These are phyloP conservation scores for Podocnemis expansa DNA, from an alignment of 2,113 vertebrate genomes.

Conservation along the genomic window DNA sequence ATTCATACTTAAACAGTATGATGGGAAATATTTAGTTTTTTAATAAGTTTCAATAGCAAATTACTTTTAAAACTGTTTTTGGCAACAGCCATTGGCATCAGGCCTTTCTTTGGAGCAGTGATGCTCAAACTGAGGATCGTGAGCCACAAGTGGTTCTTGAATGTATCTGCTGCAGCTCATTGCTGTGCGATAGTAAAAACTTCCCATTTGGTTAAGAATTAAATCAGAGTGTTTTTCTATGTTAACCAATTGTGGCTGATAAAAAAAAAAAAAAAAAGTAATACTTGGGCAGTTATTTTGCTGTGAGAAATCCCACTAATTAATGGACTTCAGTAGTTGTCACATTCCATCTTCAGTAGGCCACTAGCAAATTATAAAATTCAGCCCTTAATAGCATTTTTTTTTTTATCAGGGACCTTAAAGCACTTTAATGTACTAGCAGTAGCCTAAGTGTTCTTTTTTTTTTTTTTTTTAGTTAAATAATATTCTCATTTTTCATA, in stretches of 20 bases:
- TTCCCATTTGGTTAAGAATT: no score
- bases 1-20: background rate
- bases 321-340: background rate
- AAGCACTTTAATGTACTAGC: background rate
- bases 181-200: background rate
- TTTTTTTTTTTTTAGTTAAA: background rate
- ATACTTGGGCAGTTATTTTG: no score
- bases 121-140: background rate
- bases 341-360: background rate
- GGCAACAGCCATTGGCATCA: background rate
- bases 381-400: background rate
- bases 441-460: background rate
- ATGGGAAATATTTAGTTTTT: background rate
- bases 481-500: background rate
- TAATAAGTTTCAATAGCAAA: background rate
- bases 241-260: background rate
- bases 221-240: no score
- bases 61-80: background rate
- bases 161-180: background rate
- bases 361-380: background rate
- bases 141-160: background rate
- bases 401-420: background rate
- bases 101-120: background rate
- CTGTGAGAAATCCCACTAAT: background rate
- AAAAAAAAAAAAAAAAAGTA: no score